Evolutionary conservation across 1,140 invertebrate species (phyloP), one percentile per base, ranked within the genome.

Genomic region (Drosophila cardini): DNA sequence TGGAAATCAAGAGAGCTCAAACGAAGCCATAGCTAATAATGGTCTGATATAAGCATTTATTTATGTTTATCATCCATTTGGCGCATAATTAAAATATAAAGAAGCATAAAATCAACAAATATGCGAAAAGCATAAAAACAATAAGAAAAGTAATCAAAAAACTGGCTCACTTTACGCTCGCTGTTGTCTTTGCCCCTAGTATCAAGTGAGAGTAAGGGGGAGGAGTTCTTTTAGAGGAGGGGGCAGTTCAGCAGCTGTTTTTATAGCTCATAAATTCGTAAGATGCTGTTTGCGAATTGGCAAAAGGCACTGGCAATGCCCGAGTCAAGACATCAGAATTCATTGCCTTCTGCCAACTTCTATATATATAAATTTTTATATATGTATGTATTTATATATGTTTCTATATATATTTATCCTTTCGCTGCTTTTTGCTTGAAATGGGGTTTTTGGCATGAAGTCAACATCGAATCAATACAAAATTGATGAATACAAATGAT

Each of bases 401-500:
- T 26, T 26, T n/a, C n/a, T 26, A 26, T 26, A 26, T 57, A 68
- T 74, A 65, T 87, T 86, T 87, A 86, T 86, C 84, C 83, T 87
- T 87, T 89, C 83, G 57, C 64, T 73, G 72, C n/a, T 58, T 30
- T 43, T 43, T n/a, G n/a, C 5, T 15, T 7, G 15, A 26, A 26
- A 10, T 45, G 26, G 36, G 38, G 43, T 34, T 40, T 18, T 62
- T 86, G 75, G 82, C 38, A 36, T 16, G 40, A 13, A 26, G 34
- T 40, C 16, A 30, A 46, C 55, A 57, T 18, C 36, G 69, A 90
- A 87, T 83, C 86, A 90, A 86, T 86, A 86, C 86, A 78, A 86
- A 83, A 90, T 90, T 90, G 86, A 90, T 90, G 82, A 90, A 90
- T 90, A 90, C 79, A 86, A 86, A 90, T 90, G 86, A 86, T 87